Percentiles rank a stretch among this genome's conserved stretches.
phyloP scores from a whole-genome alignment of 2,113 vertebrate genomes.

The Xerus inauris region DNA sequence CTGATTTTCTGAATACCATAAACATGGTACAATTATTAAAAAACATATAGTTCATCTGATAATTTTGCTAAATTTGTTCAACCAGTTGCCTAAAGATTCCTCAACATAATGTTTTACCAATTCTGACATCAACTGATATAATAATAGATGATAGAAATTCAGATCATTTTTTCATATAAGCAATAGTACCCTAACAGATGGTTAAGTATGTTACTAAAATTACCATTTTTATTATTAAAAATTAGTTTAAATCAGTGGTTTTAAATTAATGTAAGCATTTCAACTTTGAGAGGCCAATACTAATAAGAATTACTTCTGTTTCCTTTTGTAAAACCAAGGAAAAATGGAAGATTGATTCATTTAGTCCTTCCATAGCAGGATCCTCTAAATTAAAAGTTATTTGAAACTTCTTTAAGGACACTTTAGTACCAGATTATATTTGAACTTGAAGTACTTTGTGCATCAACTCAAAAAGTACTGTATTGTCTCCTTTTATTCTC shows the following conservation, averaged over 20 bases:
- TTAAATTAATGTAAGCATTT: constrained; percentile 62
- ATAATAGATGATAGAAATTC: constrained; percentile 54
- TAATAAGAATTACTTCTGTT: neutral
- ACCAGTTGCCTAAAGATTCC: constrained; percentile 62
- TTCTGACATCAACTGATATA: constrained; percentile 68
- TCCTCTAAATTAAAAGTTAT: neutral
- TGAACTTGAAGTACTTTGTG: constrained; percentile 37
- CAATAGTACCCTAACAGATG: constrained; percentile 60
- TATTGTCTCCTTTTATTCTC: constrained; percentile 42
- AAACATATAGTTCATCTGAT: neutral
- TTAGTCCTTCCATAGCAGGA: neutral
- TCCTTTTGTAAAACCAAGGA: constrained; percentile 32
- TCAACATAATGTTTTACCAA: constrained; percentile 55
- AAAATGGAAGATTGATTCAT: neutral
- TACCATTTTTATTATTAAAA: neutral
- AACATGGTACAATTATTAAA: neutral
- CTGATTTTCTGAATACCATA: neutral
- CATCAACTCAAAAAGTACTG: constrained; percentile 17
- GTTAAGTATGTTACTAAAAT: constrained; percentile 61
- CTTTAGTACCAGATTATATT: constrained; percentile 11
- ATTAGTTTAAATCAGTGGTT: constrained; percentile 44
- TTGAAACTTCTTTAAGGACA: constrained; percentile 22
- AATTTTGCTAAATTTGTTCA: constrained; percentile 66
- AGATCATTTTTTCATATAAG: constrained; percentile 67
- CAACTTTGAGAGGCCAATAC: neutral